A percentile compares a stretch with the other conserved stretches of the same genome.
Conservation (phyloP, 1,140 invertebrate genomes). For the Cylas formicarius region DNA sequence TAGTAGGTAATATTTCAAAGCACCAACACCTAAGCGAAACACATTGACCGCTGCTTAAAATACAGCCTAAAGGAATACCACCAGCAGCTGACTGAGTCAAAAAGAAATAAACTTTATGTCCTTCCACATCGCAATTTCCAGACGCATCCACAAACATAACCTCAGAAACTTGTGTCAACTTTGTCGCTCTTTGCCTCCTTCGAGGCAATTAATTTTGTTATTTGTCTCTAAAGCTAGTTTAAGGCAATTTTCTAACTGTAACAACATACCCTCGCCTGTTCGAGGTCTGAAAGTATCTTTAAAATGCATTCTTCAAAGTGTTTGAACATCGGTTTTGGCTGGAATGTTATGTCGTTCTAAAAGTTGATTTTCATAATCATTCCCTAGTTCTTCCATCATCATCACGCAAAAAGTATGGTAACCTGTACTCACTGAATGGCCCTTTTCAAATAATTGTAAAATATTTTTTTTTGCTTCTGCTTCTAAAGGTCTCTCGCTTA, state of each 20-base stretch:
- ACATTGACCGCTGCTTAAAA: no score
- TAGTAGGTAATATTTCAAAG: no score
- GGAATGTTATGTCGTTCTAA: slow-evolving; percentile 11
- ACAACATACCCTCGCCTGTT: slow-evolving; percentile 2
- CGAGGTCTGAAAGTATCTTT: slow-evolving; percentile 3
- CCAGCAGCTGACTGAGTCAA: slow-evolving; percentile 8
- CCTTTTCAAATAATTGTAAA: slow-evolving; percentile 5
- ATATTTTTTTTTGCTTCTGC: background rate
- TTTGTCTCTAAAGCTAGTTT: background rate
- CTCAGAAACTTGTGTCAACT: slow-evolving; percentile 3
- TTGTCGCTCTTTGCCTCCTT: slow-evolving; percentile 11
- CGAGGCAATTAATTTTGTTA: background rate
- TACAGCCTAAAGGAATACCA: no score
- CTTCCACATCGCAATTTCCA: slow-evolving; percentile 14
- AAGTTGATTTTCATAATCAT: background rate
- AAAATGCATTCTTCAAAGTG: slow-evolving; percentile 7
- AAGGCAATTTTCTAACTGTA: background rate
- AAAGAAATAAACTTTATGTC: slow-evolving; percentile 17
- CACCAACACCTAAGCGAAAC: no score
- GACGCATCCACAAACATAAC: slow-evolving; percentile 17
- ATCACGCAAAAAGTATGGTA: slow-evolving; percentile 2
- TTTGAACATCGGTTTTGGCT: slow-evolving; percentile 3
- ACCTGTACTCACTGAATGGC: slow-evolving; percentile 1
- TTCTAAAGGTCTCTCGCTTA: background rate
- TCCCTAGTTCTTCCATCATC: slow-evolving; percentile 9